Evolutionary conservation across 2,888 invertebrate species (phyloP).

Genomic region (Drymonia ruficornis): DNA sequence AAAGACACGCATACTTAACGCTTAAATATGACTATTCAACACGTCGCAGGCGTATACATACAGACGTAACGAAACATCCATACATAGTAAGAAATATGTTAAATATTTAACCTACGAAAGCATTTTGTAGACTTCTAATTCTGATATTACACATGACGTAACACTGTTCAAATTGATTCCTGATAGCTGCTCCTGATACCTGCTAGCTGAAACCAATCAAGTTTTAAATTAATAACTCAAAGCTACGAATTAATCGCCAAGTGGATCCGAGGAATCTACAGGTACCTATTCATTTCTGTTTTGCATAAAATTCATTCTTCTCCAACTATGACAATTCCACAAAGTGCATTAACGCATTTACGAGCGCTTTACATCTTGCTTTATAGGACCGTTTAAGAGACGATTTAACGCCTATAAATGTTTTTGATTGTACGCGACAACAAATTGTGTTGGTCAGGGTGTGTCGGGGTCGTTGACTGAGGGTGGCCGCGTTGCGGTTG

Average conservation of each 20-base stretch:
- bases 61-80: conserved; percentile 41
- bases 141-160: conserved; percentile 22
- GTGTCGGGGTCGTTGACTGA: conserved; percentile 69
- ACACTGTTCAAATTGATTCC: conserved; percentile 17
- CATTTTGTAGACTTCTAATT: conserved; percentile 19
- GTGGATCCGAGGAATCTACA: conserved; percentile 15
- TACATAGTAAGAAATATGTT: conserved; percentile 14
- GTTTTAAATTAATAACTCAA: neutral
- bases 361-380: conserved; percentile 63
- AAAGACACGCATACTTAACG: conserved; percentile 77
- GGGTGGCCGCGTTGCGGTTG: conserved; percentile 65
- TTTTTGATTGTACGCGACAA: conserved; percentile 66
- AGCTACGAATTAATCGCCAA: neutral
- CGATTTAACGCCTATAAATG: conserved; percentile 74
- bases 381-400: conserved; percentile 66
- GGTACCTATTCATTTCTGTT: conserved; percentile 31
- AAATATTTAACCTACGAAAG: conserved; percentile 35
- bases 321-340: conserved; percentile 55
- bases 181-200: neutral
- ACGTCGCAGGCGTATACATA: conserved; percentile 57
- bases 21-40: conserved; percentile 73
- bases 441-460: conserved; percentile 66
- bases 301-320: conserved; percentile 18
- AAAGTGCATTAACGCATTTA: conserved; percentile 66
- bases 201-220: neutral